Conservation (phyloP, 2,888 invertebrate species). For the Criorhina ranunculi region DNA sequence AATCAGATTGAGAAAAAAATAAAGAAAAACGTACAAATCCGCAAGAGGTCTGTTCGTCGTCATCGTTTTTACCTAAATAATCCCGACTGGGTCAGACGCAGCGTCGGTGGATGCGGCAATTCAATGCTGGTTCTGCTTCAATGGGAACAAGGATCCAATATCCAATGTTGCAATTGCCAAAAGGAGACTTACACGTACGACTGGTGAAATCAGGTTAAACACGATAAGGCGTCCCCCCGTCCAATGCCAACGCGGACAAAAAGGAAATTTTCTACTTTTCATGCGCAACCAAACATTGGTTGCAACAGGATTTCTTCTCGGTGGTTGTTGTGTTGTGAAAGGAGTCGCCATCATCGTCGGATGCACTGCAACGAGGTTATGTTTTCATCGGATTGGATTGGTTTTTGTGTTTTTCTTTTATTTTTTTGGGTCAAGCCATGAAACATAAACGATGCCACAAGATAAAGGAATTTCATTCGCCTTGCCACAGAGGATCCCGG, state of each 20-base stretch:
- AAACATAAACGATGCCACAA: conserved; percentile 23
- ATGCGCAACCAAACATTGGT: background rate
- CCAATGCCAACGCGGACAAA: conserved; percentile 37
- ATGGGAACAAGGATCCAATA: conserved; percentile 58
- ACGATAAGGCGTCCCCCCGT: conserved; percentile 43
- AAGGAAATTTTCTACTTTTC: conserved; percentile 63
- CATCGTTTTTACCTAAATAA: conserved; percentile 3
- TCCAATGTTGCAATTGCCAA: conserved; percentile 20
- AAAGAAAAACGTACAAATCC: conserved; percentile 23
- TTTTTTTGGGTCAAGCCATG: conserved; percentile 62
- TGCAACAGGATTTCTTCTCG: conserved; percentile 72
- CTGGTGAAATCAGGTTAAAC: conserved; percentile 73
- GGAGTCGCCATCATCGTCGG: conserved; percentile 35
- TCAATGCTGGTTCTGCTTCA: conserved; percentile 25
- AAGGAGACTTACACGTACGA: conserved; percentile 56
- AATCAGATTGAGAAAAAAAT: conserved; percentile 58
- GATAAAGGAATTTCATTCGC: conserved; percentile 45
- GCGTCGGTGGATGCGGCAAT: conserved; percentile 4
- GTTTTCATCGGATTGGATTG: conserved; percentile 38
- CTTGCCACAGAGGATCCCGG: conserved; percentile 18
- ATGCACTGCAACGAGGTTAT: background rate
- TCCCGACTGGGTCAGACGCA: conserved; percentile 41
- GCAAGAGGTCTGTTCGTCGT: conserved; percentile 25
- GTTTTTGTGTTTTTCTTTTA: no score
- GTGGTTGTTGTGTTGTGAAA: conserved; percentile 47